Evolutionary conservation across 2,888 invertebrate genomes (phyloP), one percentile per base, ranked within the genome.

Genomic region (Hedychridium roseum): DNA sequence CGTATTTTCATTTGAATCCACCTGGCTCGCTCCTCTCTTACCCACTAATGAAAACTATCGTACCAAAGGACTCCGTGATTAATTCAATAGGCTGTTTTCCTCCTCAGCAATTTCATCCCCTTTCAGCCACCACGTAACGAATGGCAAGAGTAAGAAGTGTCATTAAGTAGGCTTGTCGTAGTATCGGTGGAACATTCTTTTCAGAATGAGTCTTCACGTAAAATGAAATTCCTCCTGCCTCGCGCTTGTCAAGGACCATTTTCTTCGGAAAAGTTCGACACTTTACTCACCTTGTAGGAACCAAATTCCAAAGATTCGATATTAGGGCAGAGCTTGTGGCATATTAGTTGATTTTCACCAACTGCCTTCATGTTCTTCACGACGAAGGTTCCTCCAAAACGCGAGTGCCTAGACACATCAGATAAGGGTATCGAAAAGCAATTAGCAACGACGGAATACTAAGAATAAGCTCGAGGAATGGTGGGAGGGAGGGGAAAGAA

Each of bases 291-390:
- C 79, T 94, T 93, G 57, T 88, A 85, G 11, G 80, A 79, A 77
- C 90, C 91, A 63, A 97, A 93, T 71, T 90, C 87, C 62, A 97
- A 80, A 46, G 87, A 85, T 28, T 88, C 86, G 47, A 92, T 84
- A 73, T 90, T 89, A 66, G 87, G 86, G 42, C 94, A 80, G 1
- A 94, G 90, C 76, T 93, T 94, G 76, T 96, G 91, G 73, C 90
- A 91, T 66, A 97, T 91, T 50, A 94, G 81, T 71, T 95, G 92
- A 69, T 90, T 90, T 57, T 94, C 84, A 43, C 83, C 90, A 71
- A 97, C 89, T 15, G 97, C 94, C 80, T 96, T 96, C 85, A 97
- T 87, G 76, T 97, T 94, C 76, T 91, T 88, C 12, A 98, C 87
- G 0, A 92, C 89, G 81, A 89, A 98, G 5, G 96, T 95, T 39